phyloP scores from a whole-genome alignment of 2,888 invertebrate species.

The Dolichopus griseipennis region DNA sequence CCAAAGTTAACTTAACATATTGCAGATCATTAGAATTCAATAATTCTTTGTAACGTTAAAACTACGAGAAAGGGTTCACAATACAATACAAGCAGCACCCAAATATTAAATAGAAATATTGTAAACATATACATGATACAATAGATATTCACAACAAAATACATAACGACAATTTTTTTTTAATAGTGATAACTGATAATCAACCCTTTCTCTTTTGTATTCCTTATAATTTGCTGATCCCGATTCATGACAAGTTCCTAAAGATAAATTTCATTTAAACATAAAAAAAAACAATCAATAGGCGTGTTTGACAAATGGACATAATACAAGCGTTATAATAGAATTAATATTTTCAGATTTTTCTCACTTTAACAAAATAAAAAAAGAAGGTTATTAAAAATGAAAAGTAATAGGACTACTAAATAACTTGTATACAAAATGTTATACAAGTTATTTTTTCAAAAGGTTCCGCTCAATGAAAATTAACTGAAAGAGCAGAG shows the following conservation, averaged over 20 bases:
- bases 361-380: background rate
- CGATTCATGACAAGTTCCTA: background rate
- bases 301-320: conserved; percentile 1
- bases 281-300: background rate
- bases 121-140: background rate
- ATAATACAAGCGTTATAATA: background rate
- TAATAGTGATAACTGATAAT: background rate
- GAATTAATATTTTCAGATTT: background rate
- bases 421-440: background rate
- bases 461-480: background rate
- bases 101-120: background rate
- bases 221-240: background rate
- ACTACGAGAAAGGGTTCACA: background rate
- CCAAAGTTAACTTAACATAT: too few relatives aligned
- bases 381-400: background rate
- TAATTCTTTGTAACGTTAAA: background rate
- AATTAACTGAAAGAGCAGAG: background rate
- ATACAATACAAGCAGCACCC: background rate
- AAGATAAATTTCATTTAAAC: background rate
- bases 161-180: background rate
- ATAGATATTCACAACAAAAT: background rate
- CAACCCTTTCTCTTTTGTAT: background rate
- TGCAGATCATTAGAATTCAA: too few relatives aligned
- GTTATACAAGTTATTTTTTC: background rate
- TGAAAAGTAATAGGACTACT: background rate